Percentiles rank a stretch among this genome's conserved stretches.
Evolutionary conservation across 2,888 invertebrate species (phyloP).

Genomic region (Synanthedon tipuliformis): DNA sequence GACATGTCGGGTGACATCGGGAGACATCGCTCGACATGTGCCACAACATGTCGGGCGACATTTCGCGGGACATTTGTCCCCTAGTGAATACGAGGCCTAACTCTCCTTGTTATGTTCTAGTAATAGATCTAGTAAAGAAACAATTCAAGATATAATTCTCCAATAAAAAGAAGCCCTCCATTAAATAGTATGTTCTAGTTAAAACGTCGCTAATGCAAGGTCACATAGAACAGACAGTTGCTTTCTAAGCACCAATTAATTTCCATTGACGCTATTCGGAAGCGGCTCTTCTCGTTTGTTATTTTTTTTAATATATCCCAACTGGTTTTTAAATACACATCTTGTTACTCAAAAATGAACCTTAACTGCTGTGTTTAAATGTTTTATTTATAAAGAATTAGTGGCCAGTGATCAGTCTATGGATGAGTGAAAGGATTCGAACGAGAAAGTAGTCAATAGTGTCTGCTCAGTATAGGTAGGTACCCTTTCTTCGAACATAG

Average conservation of each 20-base stretch:
- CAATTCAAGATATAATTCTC: too few species aligned
- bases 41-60: too few species aligned
- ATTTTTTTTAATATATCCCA: neutral
- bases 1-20: too few species aligned
- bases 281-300: neutral
- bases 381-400: neutral
- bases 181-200: too few species aligned
- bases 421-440: neutral
- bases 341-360: neutral
- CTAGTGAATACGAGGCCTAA: too few species aligned
- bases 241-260: neutral
- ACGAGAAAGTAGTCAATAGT: neutral
- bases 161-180: too few species aligned
- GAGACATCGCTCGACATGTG: too few species aligned
- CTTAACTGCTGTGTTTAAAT: neutral
- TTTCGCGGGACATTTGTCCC: too few species aligned
- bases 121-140: too few species aligned
- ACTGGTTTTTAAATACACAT: neutral
- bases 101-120: too few species aligned
- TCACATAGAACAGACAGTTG: neutral
- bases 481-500: neutral
- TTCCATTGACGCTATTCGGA: neutral
- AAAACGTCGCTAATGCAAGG: neutral
- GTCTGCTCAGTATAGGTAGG: neutral
- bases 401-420: neutral